Conservation (phyloP, 2,888 invertebrate genomes). For the Pseudococcus jackbeardsleyi region DNA sequence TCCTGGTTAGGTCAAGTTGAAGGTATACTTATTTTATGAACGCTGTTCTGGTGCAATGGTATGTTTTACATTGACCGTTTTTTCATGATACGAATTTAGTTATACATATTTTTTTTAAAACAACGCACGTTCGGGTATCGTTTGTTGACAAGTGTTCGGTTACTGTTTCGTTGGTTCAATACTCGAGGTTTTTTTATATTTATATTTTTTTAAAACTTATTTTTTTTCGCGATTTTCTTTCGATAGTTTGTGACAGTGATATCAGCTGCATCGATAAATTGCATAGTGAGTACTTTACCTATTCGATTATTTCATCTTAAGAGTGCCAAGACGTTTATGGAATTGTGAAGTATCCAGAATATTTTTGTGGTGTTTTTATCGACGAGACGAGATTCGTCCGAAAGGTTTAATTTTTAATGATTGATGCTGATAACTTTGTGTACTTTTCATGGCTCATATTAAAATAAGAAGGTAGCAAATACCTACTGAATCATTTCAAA, state of each 20-base stretch:
- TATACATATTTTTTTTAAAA: background rate
- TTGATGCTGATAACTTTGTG: too few species aligned
- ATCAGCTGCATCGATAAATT: background rate
- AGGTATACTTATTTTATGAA: constrained; percentile 43
- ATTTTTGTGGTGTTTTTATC: too few species aligned
- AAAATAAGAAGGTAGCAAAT: too few species aligned
- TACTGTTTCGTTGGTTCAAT: background rate
- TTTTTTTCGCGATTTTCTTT: constrained; percentile 48
- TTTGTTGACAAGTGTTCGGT: constrained; percentile 39
- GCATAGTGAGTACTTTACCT: background rate
- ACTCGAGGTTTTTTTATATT: background rate
- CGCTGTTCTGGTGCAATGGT: constrained; percentile 43
- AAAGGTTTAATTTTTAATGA: too few species aligned
- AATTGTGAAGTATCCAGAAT: too few species aligned
- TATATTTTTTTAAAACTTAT: background rate
- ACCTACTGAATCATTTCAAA: too few species aligned
- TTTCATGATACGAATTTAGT: constrained; percentile 40
- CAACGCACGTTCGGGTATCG: background rate
- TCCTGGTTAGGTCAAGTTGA: constrained; percentile 65
- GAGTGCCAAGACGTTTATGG: too few species aligned
- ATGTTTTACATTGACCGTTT: constrained; percentile 31
- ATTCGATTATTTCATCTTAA: background rate
- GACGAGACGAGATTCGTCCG: too few species aligned
- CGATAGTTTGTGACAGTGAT: constrained; percentile 36
- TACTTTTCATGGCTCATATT: too few species aligned